A percentile compares a stretch with the other conserved stretches of the same genome.
Conservation (phyloP, 1,140 invertebrate species). For the Pogonus chalceus region DNA sequence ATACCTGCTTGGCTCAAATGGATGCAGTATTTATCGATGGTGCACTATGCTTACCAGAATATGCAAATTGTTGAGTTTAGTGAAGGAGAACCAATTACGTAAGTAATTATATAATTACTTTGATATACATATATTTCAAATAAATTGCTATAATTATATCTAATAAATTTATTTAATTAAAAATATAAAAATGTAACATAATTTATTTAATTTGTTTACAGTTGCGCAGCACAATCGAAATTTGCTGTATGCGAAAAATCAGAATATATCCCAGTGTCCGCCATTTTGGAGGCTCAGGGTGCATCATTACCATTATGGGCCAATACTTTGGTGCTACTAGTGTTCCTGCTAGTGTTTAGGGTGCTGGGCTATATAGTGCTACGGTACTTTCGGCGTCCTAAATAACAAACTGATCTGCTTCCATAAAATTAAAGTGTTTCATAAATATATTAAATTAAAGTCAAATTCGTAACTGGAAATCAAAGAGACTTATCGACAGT, state of each 20-base stretch:
- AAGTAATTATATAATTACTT: slow-evolving; percentile 31
- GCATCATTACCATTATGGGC: slow-evolving; percentile 57
- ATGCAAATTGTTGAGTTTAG: slow-evolving; percentile 78
- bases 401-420: slow-evolving; percentile 31
- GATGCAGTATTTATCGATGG: slow-evolving; percentile 69
- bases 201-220: slow-evolving; percentile 30
- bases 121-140: slow-evolving; percentile 9
- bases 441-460: not conserved
- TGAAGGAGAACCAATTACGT: slow-evolving; percentile 58
- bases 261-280: slow-evolving; percentile 52
- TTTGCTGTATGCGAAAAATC: slow-evolving; percentile 52
- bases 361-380: slow-evolving; percentile 65
- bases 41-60: slow-evolving; percentile 78
- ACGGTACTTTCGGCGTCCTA: slow-evolving; percentile 58
- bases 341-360: slow-evolving; percentile 63
- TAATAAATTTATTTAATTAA: not conserved
- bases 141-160: too few species aligned
- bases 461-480: not conserved
- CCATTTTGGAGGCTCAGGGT: slow-evolving; percentile 56
- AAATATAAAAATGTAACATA: not conserved
- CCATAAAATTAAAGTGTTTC: not conserved
- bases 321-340: slow-evolving; percentile 63
- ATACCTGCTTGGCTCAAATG: slow-evolving; percentile 71
- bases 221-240: slow-evolving; percentile 57
- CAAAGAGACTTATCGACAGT: not conserved